Conservation (phyloP, 2,797 vertebrate genomes). For the Orientallactaga sibirica region DNA sequence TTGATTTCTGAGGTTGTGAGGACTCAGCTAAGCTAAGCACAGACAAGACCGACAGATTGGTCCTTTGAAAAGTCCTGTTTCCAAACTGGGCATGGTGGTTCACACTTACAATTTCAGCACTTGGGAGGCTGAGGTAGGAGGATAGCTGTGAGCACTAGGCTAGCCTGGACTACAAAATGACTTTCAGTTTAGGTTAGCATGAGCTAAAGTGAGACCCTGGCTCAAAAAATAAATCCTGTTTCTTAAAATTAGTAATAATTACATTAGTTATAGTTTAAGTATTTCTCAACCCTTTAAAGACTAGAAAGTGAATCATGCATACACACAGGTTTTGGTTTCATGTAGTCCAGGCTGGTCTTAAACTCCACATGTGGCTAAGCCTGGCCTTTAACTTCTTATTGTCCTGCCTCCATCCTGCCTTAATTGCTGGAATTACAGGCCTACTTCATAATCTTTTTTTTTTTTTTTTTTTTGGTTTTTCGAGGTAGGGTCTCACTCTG, state of each 20-base stretch:
- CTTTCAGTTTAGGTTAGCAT: no score
- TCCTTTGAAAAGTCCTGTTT: constrained; percentile 30
- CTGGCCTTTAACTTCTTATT: background rate
- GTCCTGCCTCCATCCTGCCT: background rate
- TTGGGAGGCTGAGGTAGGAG: no score
- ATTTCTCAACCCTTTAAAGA: background rate
- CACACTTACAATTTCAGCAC: no score
- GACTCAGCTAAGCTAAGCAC: constrained; percentile 13
- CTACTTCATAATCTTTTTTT: no score
- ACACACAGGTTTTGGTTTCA: background rate
- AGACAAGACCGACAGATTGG: background rate
- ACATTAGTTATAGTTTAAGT: constrained; percentile 29
- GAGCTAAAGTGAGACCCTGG: no score
- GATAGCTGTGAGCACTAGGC: no score
- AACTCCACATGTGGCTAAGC: background rate
- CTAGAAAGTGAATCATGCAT: background rate
- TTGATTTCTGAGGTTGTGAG: constrained; percentile 29
- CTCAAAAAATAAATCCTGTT: background rate
- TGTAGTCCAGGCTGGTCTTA: no score
- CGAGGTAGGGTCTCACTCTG: no score
- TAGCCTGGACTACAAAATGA: no score
- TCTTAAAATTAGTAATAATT: background rate
- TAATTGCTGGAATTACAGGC: background rate
- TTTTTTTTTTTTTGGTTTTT: no score
- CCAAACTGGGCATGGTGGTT: no score